Evolutionary conservation across 2,797 vertebrate genomes (phyloP).

Genomic region (Furcifer pardalis): DNA sequence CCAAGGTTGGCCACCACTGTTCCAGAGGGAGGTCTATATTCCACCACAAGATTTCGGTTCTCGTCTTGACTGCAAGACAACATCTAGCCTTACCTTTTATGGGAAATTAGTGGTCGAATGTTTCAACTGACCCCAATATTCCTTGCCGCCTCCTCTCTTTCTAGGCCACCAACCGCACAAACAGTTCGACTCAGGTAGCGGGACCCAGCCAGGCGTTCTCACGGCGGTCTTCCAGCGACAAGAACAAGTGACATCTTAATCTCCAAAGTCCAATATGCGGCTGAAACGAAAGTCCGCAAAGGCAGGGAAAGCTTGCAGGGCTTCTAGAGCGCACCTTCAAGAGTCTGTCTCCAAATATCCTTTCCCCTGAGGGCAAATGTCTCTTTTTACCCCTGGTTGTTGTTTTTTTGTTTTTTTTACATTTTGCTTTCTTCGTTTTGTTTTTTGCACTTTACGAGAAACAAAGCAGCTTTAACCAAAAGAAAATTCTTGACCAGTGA

Average conservation of each 20-base stretch:
- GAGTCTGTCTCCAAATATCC: slow-evolving; percentile 7
- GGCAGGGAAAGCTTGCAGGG: neutral
- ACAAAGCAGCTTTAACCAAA: slow-evolving; percentile 43
- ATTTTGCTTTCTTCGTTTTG: too few species aligned
- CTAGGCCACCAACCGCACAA: slow-evolving; percentile 66
- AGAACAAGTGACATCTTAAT: slow-evolving; percentile 43
- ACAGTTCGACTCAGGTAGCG: slow-evolving; percentile 52
- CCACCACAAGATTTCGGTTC: too few species aligned
- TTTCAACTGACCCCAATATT: neutral
- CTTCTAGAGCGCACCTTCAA: neutral
- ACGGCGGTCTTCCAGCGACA: slow-evolving; percentile 40
- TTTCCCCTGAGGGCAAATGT: neutral
- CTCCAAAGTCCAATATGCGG: neutral
- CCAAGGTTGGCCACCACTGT: too few species aligned
- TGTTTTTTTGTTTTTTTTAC: neutral
- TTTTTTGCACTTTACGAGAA: slow-evolving; percentile 69
- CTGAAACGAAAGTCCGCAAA: neutral
- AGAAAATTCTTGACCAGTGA: slow-evolving; percentile 47
- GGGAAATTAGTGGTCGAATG: too few species aligned
- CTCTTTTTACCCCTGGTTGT: neutral
- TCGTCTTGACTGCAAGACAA: too few species aligned
- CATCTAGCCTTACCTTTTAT: neutral
- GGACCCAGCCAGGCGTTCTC: slow-evolving; percentile 10
- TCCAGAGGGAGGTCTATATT: too few species aligned
- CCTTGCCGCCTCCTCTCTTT: slow-evolving; percentile 8